Percentiles rank a stretch among this genome's conserved stretches.
Conservation (phyloP, 2,888 invertebrate genomes). For the Tholera decimalis region DNA sequence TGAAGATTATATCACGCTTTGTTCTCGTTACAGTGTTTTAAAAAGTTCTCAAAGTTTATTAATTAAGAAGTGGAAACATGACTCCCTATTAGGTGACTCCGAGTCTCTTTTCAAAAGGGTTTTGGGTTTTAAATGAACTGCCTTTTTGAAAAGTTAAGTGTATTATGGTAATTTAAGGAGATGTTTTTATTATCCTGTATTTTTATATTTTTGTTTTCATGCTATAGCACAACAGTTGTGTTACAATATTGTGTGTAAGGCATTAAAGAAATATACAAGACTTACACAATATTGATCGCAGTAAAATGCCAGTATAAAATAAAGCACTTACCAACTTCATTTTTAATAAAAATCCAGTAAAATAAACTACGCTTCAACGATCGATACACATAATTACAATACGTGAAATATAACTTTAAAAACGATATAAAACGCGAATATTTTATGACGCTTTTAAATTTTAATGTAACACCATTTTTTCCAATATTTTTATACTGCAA, state of each 20-base stretch:
- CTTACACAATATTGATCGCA: not conserved
- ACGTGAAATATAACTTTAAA: constrained; percentile 62
- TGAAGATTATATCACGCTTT: constrained; percentile 52
- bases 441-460: constrained; percentile 79
- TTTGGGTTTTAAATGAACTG: constrained; percentile 18
- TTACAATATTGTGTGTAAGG: too few relatives aligned
- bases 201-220: not conserved
- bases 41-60: constrained; percentile 23
- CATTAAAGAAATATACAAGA: too few relatives aligned
- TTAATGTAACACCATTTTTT: constrained; percentile 64
- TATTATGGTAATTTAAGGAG: constrained; percentile 16
- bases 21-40: constrained; percentile 22
- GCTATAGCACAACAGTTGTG: not conserved
- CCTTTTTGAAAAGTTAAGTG: constrained; percentile 11
- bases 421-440: constrained; percentile 72
- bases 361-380: constrained; percentile 38
- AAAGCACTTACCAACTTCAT: constrained; percentile 54
- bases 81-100: constrained; percentile 22
- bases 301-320: too few relatives aligned
- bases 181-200: constrained; percentile 4
- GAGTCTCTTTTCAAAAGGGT: constrained; percentile 5
- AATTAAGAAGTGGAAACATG: constrained; percentile 16
- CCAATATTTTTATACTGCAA: constrained; percentile 29
- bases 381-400: constrained; percentile 55
- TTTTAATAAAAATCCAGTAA: constrained; percentile 25